Evolutionary conservation across 2,888 invertebrate species (phyloP), one percentile per base, ranked within the genome.

Genomic region (Euclidia mi): DNA sequence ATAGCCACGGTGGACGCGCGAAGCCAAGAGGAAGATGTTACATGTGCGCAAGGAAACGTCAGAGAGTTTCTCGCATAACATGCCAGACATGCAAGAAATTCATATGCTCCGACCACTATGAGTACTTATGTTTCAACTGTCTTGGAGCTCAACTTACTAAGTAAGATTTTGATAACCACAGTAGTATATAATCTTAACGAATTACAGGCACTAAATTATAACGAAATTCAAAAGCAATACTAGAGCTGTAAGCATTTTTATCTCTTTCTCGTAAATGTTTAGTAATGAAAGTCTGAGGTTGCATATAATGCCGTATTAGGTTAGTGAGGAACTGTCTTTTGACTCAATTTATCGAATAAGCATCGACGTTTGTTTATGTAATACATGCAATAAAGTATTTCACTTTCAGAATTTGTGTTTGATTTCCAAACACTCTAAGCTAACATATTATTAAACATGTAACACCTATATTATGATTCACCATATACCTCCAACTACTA

Each of bases 21-120:
- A n/a, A n/a, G 10, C n/a, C 31, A 3, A 9, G 31, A 10, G 31
- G 31, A 9, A 9, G 14, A 48, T 61, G 28, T 18, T 51, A 47
- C 11, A 17, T 28, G 47, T 4, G 32, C 17, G 43, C 31, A 3
- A 31, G 10, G 31, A 31, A 31, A 31, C 31, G 31, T n/a, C 10
- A 31, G 9, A 31, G 31, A n/a, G 31, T n/a, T 0, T 31, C 31
- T 9, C 31, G 31, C 31, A 31, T 31, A 4, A n/a, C 31, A 3
- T 31, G 31, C 9, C n/a, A 31, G n/a, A 9, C 10, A 9, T 31
- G 31, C 31, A 31, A n/a, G n/a, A 31, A 31, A 9, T 31, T 31
- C n/a, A n/a, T 31, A 3, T 31, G 31, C 9, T n/a, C 10, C n/a
- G 31, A 9, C 9, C 31, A 31, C 10, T 31, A 31, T n/a, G n/a